These are phyloP conservation scores for Hoplostethus atlanticus DNA, from an alignment of 2,797 vertebrate genomes.

Conservation along the genomic window DNA sequence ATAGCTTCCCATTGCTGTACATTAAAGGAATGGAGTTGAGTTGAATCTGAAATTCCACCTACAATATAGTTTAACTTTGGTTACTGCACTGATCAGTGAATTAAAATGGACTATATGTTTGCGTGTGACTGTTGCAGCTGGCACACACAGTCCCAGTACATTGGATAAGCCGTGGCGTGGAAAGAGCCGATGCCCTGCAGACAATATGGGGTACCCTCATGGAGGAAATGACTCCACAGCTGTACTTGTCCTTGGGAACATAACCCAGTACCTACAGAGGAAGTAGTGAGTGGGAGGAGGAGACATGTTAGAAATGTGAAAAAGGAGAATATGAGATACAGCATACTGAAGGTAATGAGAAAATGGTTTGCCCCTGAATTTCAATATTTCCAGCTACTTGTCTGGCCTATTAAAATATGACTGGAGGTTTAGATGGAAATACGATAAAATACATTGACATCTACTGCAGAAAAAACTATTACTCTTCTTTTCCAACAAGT, in stretches of 20 bases:
- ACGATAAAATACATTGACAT: slow-evolving; percentile 59
- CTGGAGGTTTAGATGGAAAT: slow-evolving; percentile 54
- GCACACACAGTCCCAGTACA: slow-evolving; percentile 53
- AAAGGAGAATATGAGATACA: slow-evolving; percentile 57
- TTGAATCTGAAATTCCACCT: slow-evolving; percentile 35
- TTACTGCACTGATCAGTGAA: slow-evolving; percentile 57
- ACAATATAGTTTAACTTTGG: slow-evolving; percentile 25
- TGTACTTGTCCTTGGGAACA: slow-evolving; percentile 68
- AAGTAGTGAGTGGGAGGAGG: slow-evolving; percentile 30
- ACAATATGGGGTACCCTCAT: slow-evolving; percentile 64
- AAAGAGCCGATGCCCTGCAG: slow-evolving; percentile 71
- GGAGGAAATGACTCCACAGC: slow-evolving; percentile 68
- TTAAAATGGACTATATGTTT: slow-evolving; percentile 49
- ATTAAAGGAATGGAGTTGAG: slow-evolving; percentile 9
- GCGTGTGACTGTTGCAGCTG: slow-evolving; percentile 61
- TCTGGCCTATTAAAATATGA: slow-evolving; percentile 38
- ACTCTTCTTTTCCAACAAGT: slow-evolving; percentile 30
- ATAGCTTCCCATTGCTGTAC: not conserved
- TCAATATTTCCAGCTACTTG: slow-evolving; percentile 46
- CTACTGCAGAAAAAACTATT: slow-evolving; percentile 31
- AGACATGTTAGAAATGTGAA: slow-evolving; percentile 31
- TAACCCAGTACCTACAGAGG: slow-evolving; percentile 37
- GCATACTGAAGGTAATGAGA: slow-evolving; percentile 52
- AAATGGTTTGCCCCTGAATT: slow-evolving; percentile 52
- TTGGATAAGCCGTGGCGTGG: slow-evolving; percentile 73